Base-by-base conservation (phyloP, 2,888 invertebrate species). In the Lasioglossum malachurum region DNA sequence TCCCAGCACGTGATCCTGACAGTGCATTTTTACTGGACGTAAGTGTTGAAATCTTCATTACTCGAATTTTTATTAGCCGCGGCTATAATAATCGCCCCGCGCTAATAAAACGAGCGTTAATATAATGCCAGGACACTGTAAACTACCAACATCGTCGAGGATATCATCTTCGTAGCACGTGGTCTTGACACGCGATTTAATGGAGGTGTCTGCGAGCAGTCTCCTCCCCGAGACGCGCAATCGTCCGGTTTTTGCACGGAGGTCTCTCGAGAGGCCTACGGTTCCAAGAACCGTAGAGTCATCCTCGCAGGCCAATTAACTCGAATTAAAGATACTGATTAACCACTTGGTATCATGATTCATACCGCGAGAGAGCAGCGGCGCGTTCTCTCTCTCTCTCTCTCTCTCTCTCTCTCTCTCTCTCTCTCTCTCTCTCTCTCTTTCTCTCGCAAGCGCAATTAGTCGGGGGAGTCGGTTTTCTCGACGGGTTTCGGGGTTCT, bases 301-400 rank as follows among this genome's bases (percentile, higher is more conserved):
- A 23, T 82, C 49, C 83, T 72, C 64, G 64, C 53, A 10, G 72
- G 72, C 64, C 84, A 79, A 84, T 84, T 83, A 82, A 73, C 31
- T 72, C n/a, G 71, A 83, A 78, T 83, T 72, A 76, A 84, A 71
- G 49, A 72, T 84, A 83, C 72, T 75, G 71, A 82, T 84, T 82
- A 84, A 84, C 67, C 38, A 27, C 77, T 78, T 71, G 78, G 78
- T 71, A 78, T 78, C 78, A 72, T 78, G 83, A 78, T 64, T 78
- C 83, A 72, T 75, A 27, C 49, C 19, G 74, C 4, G 31, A 14
- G 35, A 16, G 38, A 0, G 16, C 49, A 19, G 19, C 49, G 7
- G 12, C 12, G 49, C 19, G 19, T 49, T 49, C 49, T 49, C 49
- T 49, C 49, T 49, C 2, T 19, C 2, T 19, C 19, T 19, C 4